phyloP scores from a whole-genome alignment of 2,888 invertebrate genomes.

The Phaonia tiefii region DNA sequence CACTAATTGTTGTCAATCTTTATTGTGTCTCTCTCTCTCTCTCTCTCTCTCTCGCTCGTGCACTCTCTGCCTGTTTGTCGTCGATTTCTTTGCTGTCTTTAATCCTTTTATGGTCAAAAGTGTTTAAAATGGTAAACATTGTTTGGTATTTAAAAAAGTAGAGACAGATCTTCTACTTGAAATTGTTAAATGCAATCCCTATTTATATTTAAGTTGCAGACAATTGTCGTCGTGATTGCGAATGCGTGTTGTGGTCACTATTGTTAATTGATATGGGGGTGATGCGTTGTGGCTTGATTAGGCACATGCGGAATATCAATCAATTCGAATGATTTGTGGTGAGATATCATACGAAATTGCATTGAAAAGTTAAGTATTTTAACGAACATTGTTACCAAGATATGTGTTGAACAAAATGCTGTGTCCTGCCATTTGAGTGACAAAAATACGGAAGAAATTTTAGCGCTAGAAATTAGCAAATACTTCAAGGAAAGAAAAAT shows the following conservation, averaged over 20 bases:
- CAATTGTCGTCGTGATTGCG: constrained; percentile 11
- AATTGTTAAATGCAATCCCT: background rate
- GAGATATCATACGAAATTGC: too few relatives aligned
- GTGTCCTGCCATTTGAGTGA: too few relatives aligned
- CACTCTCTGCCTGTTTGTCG: constrained; percentile 19
- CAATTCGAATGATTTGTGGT: background rate
- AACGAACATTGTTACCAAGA: too few relatives aligned
- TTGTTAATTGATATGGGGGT: constrained; percentile 4
- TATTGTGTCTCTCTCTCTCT: background rate
- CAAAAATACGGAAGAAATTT: too few relatives aligned
- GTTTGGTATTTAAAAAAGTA: constrained; percentile 46
- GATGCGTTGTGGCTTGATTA: background rate
- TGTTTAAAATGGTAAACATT: constrained; percentile 53
- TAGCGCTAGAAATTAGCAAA: too few relatives aligned
- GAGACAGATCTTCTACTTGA: constrained; percentile 11
- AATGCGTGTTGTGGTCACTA: constrained; percentile 5
- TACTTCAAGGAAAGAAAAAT: too few relatives aligned
- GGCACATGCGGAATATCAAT: constrained; percentile 20
- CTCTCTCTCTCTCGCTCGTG: too few relatives aligned
- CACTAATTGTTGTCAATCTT: constrained; percentile 64
- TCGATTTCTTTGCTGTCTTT: constrained; percentile 13
- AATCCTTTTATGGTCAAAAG: constrained; percentile 58
- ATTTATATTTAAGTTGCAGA: constrained; percentile 10
- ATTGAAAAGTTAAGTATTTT: too few relatives aligned
- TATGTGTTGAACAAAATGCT: too few relatives aligned